Base-by-base conservation (phyloP, 1,140 invertebrate genomes). In the Reticulitermes speratus region DNA sequence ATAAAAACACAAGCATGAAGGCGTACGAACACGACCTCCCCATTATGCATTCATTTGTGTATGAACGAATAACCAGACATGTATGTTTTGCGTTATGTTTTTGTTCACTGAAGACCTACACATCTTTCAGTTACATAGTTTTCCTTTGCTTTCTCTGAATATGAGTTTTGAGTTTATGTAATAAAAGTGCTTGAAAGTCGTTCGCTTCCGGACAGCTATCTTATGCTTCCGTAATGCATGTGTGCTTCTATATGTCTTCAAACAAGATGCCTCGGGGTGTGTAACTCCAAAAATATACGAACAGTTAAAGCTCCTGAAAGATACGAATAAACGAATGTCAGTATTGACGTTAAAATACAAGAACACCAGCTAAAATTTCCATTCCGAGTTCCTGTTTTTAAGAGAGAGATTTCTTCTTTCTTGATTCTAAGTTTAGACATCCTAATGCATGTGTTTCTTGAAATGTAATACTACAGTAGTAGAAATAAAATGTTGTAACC, bases 291-390 rank as follows among this genome's bases (percentile, higher is more conserved):
- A 30, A 25, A 75, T 30, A 75, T 75, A 75, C n/a, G 25, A 75
- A 75, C 25, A 75, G 65, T 75, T n/a, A 30, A n/a, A n/a, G 14
- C 7, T 75, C 65, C 25, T 30, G n/a, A 75, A 75, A 75, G 65
- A 75, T 75, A 75, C 65, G 65, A 6, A 30, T 75, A 75, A 75
- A 75, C 65, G 9, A 2, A 30, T 75, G 65, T 75, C 65, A 75
- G 14, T 75, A 75, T 75, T 75, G 65, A 75, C 65, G 65, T 75
- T 75, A 75, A 75, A 75, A 75, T 75, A 75, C 65, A 75, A 75
- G n/a, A n/a, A 75, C 7, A 11, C 65, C 9, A 65, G n/a, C 65
- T 75, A 30, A 6, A 75, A 75, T 30, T 75, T 75, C n/a, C 65
- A 30, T 25, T n/a, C 38, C 25, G n/a, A 30, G n/a, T 30, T 25